Base-by-base conservation (phyloP, 2,888 invertebrate species). In the Xestobium rufovillosum region DNA sequence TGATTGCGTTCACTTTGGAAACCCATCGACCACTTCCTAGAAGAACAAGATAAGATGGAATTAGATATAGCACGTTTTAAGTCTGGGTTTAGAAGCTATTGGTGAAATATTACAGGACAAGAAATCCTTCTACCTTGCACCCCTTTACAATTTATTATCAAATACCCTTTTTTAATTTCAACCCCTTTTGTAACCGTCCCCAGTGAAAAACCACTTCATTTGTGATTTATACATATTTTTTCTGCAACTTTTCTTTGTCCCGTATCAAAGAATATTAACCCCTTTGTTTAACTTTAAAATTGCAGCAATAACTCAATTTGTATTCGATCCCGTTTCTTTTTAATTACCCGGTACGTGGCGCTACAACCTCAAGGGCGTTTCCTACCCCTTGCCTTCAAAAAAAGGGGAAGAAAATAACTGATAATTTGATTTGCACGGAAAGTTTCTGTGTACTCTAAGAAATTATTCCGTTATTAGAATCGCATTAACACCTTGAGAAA, bases 251-350 rank as follows among this genome's bases (percentile, higher is more conserved):
- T 52, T 44, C 49, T 51, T 49, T 47, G 43, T 42, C 39, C 34
- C 26, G 31, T 38, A 19, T 41, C 27, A 34, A 38, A 36, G 43
- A 48, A 47, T 47, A 38, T 43, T 51, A 49, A 55, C 54, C 60
- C 59, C 59, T 61, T 58, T 61, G 60, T 61, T 61, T 61, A 55
- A 61, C 57, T 55, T 61, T 53, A 55, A 63, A 63, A 63, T 63
- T 65, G 59, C 63, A 52, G 57, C 55, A 57, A 63, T 64, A 64
- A 64, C 60, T 63, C 63, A 65, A 65, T 63, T 63, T 61, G 60
- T 61, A 61, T 59, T 60, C 61, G 63, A 65, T 65, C 62, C 62
- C 60, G 59, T 61, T 61, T 64, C n/a, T 62, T 64, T 65, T 64
- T 64, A 63, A 65, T 65, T 65, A 63, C 61, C 55, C 60, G 57